Evolutionary conservation across 2,888 invertebrate genomes (phyloP).

Genomic region (Cheilosia pagana): DNA sequence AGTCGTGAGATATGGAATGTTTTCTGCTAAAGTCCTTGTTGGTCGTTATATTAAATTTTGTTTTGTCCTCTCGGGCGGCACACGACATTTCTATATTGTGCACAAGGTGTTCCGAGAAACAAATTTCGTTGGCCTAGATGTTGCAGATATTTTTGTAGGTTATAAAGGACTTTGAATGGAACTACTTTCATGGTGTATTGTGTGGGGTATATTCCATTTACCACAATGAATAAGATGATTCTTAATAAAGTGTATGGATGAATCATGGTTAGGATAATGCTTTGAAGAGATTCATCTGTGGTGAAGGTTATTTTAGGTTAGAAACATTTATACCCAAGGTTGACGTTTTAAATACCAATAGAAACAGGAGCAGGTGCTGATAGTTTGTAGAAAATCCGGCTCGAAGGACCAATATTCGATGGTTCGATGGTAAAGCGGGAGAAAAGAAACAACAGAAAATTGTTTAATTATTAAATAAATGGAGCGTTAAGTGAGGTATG

Average conservation of each 20-base stretch:
- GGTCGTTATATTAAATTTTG: slow-evolving; percentile 1
- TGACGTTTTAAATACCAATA: too few species aligned
- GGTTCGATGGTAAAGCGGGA: too few species aligned
- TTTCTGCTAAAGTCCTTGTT: neutral
- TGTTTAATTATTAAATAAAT: too few species aligned
- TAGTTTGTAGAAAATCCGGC: too few species aligned
- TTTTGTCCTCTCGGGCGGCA: slow-evolving; percentile 13
- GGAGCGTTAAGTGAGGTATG: too few species aligned
- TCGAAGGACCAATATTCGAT: too few species aligned
- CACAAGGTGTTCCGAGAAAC: slow-evolving; percentile 14
- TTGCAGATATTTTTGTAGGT: neutral
- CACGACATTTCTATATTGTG: slow-evolving; percentile 6
- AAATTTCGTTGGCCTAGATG: neutral
- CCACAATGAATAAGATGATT: neutral
- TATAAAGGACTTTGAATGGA: neutral
- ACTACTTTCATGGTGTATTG: neutral
- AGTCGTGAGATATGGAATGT: neutral
- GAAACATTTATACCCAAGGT: too few species aligned
- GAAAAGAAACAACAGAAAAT: too few species aligned
- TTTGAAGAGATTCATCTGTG: too few species aligned
- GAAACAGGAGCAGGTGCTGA: neutral
- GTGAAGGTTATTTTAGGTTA: neutral
- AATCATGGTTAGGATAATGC: neutral
- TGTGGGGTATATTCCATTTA: neutral
- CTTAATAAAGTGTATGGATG: neutral